A percentile compares a stretch with the other conserved stretches of the same genome.
Evolutionary conservation across 2,797 vertebrate genomes (phyloP).

Genomic region (Florisuga fusca): DNA sequence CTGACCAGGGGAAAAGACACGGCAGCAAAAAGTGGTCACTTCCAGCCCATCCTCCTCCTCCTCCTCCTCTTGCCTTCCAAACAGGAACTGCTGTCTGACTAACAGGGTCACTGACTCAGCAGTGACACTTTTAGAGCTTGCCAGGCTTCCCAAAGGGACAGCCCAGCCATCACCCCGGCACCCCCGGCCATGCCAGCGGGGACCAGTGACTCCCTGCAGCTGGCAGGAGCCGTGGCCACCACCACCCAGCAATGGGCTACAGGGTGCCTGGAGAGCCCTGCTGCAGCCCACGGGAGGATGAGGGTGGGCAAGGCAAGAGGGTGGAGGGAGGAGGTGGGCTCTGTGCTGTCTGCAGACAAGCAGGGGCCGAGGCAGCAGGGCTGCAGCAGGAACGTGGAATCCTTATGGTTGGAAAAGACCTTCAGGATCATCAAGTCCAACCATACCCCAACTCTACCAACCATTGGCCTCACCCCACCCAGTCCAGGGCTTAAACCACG

Average conservation of each 20-base stretch:
- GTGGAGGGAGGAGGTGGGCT: background rate
- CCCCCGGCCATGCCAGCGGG: background rate
- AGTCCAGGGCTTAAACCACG: too few relatives aligned
- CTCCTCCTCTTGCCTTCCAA: background rate
- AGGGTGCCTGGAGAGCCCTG: background rate
- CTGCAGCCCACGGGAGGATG: rapidly evolving
- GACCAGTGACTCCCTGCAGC: background rate
- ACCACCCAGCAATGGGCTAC: background rate
- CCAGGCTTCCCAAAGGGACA: background rate
- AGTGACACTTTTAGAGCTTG: background rate
- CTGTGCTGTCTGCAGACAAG: rapidly evolving
- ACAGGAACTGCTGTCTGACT: background rate
- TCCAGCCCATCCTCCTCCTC: background rate
- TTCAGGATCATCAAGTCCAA: too few relatives aligned
- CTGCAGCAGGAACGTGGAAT: background rate
- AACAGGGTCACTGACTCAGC: background rate
- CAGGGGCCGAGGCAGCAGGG: background rate
- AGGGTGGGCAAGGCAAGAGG: background rate
- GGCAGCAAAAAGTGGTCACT: background rate
- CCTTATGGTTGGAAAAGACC: too few relatives aligned
- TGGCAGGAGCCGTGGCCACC: background rate
- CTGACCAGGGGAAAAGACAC: rapidly evolving
- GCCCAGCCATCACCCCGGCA: background rate
- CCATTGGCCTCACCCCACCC: too few relatives aligned
- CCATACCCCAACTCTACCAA: too few relatives aligned